Conservation (phyloP, 2,888 invertebrate genomes). For the Galeruca laticollis region DNA sequence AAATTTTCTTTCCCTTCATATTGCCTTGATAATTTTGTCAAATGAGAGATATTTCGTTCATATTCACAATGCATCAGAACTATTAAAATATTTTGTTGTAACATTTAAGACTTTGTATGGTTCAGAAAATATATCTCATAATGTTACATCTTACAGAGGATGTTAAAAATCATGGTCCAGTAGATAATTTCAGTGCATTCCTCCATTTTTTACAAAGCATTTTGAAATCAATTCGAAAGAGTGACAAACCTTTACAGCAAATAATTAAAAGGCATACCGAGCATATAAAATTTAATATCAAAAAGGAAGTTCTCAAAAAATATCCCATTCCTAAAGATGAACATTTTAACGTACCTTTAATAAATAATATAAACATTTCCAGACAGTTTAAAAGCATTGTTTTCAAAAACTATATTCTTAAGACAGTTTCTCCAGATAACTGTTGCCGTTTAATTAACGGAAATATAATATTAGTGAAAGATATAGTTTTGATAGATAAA, state of each 20-base stretch:
- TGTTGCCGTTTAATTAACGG: conserved; percentile 21
- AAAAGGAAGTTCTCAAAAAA: too few species aligned
- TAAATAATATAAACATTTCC: conserved; percentile 19
- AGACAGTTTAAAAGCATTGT: conserved; percentile 18
- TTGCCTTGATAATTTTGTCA: too few species aligned
- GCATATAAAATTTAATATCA: conserved; percentile 10
- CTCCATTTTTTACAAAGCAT: conserved; percentile 14
- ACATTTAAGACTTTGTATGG: too few species aligned
- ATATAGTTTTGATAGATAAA: conserved; percentile 14
- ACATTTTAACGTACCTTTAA: conserved; percentile 7
- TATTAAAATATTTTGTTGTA: too few species aligned
- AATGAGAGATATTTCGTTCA: too few species aligned
- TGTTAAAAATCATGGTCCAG: conserved; percentile 26
- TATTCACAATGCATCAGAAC: too few species aligned
- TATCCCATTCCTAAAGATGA: conserved; percentile 9
- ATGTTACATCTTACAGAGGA: conserved; percentile 30
- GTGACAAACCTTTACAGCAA: conserved; percentile 34
- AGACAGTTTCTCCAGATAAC: conserved; percentile 16
- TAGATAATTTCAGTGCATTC: conserved; percentile 21
- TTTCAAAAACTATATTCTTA: conserved; percentile 4
- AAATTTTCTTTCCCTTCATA: too few species aligned
- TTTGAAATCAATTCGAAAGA: too few species aligned
- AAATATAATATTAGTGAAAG: conserved; percentile 20
- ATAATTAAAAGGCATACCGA: conserved; percentile 27
- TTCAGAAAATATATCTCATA: too few species aligned